Percentiles rank a stretch among this genome's conserved stretches.
These are phyloP conservation scores for Alauda arvensis DNA, from an alignment of 2,797 vertebrate species.

Conservation along the genomic window DNA sequence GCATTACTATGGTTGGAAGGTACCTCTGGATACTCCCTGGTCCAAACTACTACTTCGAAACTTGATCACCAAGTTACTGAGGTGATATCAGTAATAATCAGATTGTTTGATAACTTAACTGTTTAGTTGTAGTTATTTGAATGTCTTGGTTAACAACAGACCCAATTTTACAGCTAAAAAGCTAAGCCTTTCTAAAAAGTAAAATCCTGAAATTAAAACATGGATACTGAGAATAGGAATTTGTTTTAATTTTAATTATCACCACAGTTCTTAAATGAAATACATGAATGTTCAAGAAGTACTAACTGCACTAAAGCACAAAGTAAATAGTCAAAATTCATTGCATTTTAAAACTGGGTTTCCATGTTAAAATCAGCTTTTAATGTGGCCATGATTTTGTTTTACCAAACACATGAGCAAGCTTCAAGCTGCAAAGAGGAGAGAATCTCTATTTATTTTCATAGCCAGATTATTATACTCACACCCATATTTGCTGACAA, in stretches of 20 bases:
- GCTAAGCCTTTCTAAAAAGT: background rate
- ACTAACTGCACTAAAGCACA: background rate
- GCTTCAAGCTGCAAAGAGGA: background rate
- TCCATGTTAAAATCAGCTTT: background rate
- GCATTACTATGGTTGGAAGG: background rate
- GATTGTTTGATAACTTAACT: background rate
- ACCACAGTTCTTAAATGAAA: background rate
- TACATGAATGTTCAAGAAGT: background rate
- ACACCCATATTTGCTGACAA: background rate
- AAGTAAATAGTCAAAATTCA: background rate
- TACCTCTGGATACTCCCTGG: background rate
- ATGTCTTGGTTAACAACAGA: background rate
- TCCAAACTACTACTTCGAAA: background rate
- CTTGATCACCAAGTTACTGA: background rate
- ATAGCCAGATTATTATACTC: background rate
- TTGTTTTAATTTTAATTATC: background rate
- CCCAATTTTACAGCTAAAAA: background rate
- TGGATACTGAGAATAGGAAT: background rate
- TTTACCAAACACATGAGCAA: background rate
- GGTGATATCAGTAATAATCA: background rate
- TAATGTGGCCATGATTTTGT: background rate
- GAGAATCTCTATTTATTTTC: background rate
- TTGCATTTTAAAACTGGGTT: background rate
- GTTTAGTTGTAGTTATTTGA: background rate
- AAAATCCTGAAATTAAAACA: background rate